Base-by-base conservation (phyloP, 2,888 invertebrate species). In the Biston betularia region DNA sequence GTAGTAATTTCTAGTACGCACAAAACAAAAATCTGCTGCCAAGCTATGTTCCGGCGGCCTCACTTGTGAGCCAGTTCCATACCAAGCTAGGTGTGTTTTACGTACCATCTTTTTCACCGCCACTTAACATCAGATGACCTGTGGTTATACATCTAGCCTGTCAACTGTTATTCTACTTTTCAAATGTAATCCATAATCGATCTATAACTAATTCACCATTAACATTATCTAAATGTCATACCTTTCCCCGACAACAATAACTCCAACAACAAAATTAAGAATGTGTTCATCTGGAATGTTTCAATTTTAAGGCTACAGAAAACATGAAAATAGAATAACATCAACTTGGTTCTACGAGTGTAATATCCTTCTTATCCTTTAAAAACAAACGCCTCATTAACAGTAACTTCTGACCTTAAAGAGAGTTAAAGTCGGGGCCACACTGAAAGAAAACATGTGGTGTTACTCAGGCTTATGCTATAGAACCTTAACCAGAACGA, bases 321-420 rank as follows among this genome's bases (percentile, higher is more conserved):
- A 52, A 58, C 46, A 63, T 58, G 46, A 38, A 42, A 14, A 42
- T 54, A 58, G n/a, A 49, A 53, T 50, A 63, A 52, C 24, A 56
- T 48, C 35, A 57, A 48, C 57, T 38, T 7, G 14, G 14, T 48
- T 35, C 24, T 38, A 38, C 10, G 40, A n/a, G 56, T 34, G 46
- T 57, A 12, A 48, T 57, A 48, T 38, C 15, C 48, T 57, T 24
- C 12, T 44, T 44, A 61, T 61, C 64, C 53, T 64, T 44, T 60
- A 48, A 48, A 45, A 56, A 61, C 42, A 56, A 56, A 45, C 46
- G 52, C 57, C 46, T 53, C 52, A 53, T 57, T 63, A 63, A 63
- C 34, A 24, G 48, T 42, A 35, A 11, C 24, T 63, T 53, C 35
- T 48, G 57, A 57, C 59, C 49, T 59, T 50, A 1, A 24, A 54